Conservation (phyloP, 2,888 invertebrate genomes). For the Erannis defoliaria region DNA sequence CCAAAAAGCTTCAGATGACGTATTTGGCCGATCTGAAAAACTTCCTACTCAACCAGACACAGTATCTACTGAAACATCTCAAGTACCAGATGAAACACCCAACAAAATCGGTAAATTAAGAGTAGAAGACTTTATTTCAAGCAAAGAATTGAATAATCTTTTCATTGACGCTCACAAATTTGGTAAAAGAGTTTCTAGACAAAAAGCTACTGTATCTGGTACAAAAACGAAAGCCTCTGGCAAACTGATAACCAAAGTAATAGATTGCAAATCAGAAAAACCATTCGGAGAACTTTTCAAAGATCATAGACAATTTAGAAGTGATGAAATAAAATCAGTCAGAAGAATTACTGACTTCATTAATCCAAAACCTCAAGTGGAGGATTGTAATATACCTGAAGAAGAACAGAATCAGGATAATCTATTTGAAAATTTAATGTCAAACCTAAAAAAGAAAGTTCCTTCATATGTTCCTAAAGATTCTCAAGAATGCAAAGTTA, state of each 20-base stretch:
- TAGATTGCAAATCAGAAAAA: neutral
- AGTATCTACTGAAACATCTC: neutral
- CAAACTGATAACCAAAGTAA: neutral
- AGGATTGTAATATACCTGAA: neutral
- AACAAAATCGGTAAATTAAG: neutral
- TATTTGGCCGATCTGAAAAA: neutral
- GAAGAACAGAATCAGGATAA: neutral
- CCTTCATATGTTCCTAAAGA: neutral
- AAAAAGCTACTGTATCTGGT: neutral
- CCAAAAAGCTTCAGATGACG: neutral
- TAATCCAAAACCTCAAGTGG: neutral
- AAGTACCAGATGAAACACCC: neutral
- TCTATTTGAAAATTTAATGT: neutral
- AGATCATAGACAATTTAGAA: neutral
- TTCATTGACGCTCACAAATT: neutral
- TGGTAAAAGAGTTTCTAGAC: neutral
- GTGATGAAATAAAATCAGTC: neutral
- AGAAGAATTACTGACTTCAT: neutral
- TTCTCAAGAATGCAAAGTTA: neutral
- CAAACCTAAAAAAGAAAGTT: neutral
- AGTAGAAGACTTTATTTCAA: neutral
- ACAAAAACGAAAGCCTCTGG: too few species aligned
- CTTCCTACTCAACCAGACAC: neutral
- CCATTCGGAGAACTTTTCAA: neutral
- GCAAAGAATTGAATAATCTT: neutral